A percentile compares a stretch with the other conserved stretches of the same genome.
Conservation (phyloP, 2,888 invertebrate genomes). For the Mongoloraphidia duomilia region DNA sequence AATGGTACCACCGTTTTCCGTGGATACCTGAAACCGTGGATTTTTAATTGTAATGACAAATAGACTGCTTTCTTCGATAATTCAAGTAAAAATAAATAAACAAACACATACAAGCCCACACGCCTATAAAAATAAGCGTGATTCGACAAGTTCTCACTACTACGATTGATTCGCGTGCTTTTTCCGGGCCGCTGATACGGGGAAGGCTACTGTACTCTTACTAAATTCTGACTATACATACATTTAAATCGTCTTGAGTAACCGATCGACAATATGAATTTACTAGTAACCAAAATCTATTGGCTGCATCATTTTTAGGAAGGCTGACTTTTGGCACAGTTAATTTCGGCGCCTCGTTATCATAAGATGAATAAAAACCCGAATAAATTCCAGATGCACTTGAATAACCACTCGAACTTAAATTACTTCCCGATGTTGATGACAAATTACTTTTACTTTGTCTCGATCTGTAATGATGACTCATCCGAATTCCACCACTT, state of each 20-base stretch:
- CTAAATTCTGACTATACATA: conserved; percentile 15
- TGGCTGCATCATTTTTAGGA: conserved; percentile 83
- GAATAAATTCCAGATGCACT: too few species aligned
- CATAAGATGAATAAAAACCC: not conserved
- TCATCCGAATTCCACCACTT: conserved; percentile 1
- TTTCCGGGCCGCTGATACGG: conserved; percentile 27
- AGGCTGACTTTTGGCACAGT: conserved; percentile 53
- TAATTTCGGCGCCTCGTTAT: conserved; percentile 30
- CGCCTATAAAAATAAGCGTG: too few species aligned
- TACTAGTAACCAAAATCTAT: conserved; percentile 89
- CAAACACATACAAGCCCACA: too few species aligned
- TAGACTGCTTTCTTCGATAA: too few species aligned
- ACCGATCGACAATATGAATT: conserved; percentile 88
- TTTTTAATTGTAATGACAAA: too few species aligned
- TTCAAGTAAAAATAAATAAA: too few species aligned
- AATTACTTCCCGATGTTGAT: not conserved
- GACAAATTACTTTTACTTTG: not conserved
- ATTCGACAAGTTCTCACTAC: not conserved
- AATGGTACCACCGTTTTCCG: too few species aligned
- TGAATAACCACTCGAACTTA: not conserved
- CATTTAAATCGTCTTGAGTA: conserved; percentile 68
- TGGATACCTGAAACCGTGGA: too few species aligned
- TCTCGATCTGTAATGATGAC: conserved; percentile 3
- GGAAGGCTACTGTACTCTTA: too few species aligned
- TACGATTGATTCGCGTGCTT: conserved; percentile 19